Evolutionary conservation across 2,797 vertebrate species (phyloP), one percentile per base, ranked within the genome.

Genomic region (Urophycis tenuis): DNA sequence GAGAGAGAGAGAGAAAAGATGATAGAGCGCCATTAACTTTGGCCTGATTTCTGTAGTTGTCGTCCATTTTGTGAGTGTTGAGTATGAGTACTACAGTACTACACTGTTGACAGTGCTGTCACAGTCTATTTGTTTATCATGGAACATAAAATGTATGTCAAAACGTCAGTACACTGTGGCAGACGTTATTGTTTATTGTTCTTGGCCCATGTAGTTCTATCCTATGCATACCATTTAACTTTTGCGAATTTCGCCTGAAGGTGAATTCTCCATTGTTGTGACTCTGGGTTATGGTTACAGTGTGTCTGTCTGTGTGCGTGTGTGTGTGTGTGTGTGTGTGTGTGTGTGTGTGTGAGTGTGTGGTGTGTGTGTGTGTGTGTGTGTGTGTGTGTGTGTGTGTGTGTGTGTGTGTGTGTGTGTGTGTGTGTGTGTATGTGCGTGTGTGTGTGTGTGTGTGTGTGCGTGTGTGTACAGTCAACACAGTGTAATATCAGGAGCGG

Each of bases 401-500:
- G n/a, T n/a, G n/a, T n/a, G n/a, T n/a, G n/a, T n/a, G n/a, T n/a
- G n/a, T n/a, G n/a, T n/a, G n/a, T n/a, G n/a, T n/a, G n/a, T n/a
- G n/a, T n/a, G n/a, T n/a, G n/a, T n/a, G n/a, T n/a, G n/a, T n/a
- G n/a, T n/a, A n/a, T n/a, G n/a, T n/a, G n/a, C n/a, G n/a, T n/a
- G n/a, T 53, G 49, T 53, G 49, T 53, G 49, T 53, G 49, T 53
- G 49, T 53, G 49, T 53, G 49, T 53, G 49, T 60, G 49, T 60
- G 49, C n/a, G 36, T 30, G 29, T 86, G 84, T 83, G 74, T 83
- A 85, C 79, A 75, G 81, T 85, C 82, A 88, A 89, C 81, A 84
- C 17, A 19, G 6, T 31, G 72, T 76, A 72, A 74, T 83, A 72
- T 45, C 22, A 73, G 79, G 74, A 82, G 75, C 78, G 84, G 86